A percentile compares a stretch with the other conserved stretches of the same genome.
Conservation (phyloP, 2,113 vertebrate genomes). For the Seriola aureovittata region DNA sequence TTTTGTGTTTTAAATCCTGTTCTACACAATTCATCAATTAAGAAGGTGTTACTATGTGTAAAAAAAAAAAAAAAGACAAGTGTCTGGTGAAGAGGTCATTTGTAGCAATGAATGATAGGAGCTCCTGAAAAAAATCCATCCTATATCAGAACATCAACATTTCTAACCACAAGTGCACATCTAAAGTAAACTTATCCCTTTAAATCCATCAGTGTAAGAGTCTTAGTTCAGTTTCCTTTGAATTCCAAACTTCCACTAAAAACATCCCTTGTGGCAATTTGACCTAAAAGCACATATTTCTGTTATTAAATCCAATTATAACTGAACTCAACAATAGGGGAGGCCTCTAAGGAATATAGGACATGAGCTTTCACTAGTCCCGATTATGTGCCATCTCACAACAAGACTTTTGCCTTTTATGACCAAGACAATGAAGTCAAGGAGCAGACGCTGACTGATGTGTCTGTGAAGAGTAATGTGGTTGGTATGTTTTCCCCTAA, state of each 20-base stretch:
- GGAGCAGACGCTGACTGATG: conserved; percentile 33
- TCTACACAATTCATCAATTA: background rate
- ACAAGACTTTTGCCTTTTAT: conserved; percentile 48
- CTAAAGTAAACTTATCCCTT: conserved; percentile 15
- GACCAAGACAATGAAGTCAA: conserved; percentile 28
- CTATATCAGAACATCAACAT: conserved; percentile 1
- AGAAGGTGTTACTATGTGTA: no score
- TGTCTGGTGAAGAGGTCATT: background rate
- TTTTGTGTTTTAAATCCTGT: background rate
- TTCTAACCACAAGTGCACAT: conserved; percentile 1
- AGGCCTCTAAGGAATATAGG: conserved; percentile 33
- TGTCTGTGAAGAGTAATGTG: conserved; percentile 16
- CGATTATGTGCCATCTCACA: conserved; percentile 39
- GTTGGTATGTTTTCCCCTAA: conserved; percentile 7
- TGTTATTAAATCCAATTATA: conserved; percentile 72
- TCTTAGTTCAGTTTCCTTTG: conserved; percentile 25
- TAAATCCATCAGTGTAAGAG: conserved; percentile 26
- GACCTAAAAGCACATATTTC: conserved; percentile 53
- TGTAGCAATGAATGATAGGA: background rate
- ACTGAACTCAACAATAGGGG: conserved; percentile 25
- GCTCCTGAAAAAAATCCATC: background rate
- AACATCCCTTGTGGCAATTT: conserved; percentile 52
- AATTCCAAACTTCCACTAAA: conserved; percentile 47
- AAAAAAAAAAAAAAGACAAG: background rate
- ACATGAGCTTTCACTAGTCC: conserved; percentile 27